Base-by-base conservation (phyloP, 2,888 invertebrate genomes). In the Drosophila mulleri region DNA sequence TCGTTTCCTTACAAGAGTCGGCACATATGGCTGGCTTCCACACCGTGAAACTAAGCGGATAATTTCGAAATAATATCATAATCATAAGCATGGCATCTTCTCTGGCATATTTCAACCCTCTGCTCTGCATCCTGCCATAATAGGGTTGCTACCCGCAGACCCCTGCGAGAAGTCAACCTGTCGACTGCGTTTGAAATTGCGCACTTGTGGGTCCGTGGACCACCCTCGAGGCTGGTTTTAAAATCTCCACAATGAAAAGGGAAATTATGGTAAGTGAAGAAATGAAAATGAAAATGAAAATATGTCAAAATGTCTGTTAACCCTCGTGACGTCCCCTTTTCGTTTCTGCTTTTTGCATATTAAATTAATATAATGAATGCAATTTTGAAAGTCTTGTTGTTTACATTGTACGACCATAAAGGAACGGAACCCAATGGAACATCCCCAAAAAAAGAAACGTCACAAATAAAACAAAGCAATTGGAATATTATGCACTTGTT, bases 401-500 rank as follows among this genome's bases (percentile, higher is more conserved):
- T 85, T 84, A 79, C 79, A 72, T 76, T 89, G 75, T 79, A 67
- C 76, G 58, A 72, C 72, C 79, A 85, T 85, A 74, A 87, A 75
- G 67, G 59, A 67, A 61, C 60, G 61, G 20, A 54, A 42, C 50
- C 35, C 23, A 16, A 48, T 20, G 20, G 35, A 80, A 60, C 80
- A 77, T 58, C 78, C 88, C 82, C 68, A 63, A 48, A 67, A 39
- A 14, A 50, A 67, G 16, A 5, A 50, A 20, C 69, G 69, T 61
- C 67, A 50, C 61, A 72, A 63, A 78, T 74, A 72, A 83, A 83
- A 81, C 84, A 90, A 91, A 91, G 90, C 91, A 92, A 92, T 92
- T 89, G 92, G 89, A 91, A 92, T 91, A 92, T 91, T 91, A 92
- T 90, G 89, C 89, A 92, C 92, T 91, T 92, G 90, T 91, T 53